Percentiles rank a stretch among this genome's conserved stretches.
Conservation (phyloP, 2,113 vertebrate genomes). For the Cichladusa arquata region DNA sequence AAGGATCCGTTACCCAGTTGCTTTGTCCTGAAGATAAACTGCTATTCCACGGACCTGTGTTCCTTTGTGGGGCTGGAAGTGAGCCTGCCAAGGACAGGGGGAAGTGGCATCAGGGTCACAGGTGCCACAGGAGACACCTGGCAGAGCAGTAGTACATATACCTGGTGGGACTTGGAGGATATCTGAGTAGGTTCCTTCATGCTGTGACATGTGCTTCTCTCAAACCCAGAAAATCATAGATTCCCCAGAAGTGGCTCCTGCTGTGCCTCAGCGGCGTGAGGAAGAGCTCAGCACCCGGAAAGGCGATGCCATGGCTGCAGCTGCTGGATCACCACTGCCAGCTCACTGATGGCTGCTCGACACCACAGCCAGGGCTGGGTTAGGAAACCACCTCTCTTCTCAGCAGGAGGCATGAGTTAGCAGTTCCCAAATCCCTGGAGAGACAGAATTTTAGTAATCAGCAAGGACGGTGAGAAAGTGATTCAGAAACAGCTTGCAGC, state of each 20-base stretch:
- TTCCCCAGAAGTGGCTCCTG: not conserved
- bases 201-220: not conserved
- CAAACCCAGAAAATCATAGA: not conserved
- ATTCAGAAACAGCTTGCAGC: not conserved
- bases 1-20: not conserved
- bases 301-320: fast-evolving
- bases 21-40: not conserved
- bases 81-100: not conserved
- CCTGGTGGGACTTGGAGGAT: not conserved
- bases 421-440: not conserved
- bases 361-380: fast-evolving
- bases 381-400: not conserved
- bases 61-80: not conserved
- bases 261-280: not conserved
- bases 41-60: not conserved
- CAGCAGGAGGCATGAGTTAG: not conserved
- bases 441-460: not conserved
- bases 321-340: not conserved
- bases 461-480: not conserved
- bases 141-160: not conserved
- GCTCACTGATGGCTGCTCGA: not conserved
- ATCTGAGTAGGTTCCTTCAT: not conserved
- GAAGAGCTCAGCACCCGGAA: not conserved
- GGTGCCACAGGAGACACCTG: not conserved
- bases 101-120: not conserved